Base-by-base conservation (phyloP, 2,888 invertebrate species). In the Platyscelio sp. region DNA sequence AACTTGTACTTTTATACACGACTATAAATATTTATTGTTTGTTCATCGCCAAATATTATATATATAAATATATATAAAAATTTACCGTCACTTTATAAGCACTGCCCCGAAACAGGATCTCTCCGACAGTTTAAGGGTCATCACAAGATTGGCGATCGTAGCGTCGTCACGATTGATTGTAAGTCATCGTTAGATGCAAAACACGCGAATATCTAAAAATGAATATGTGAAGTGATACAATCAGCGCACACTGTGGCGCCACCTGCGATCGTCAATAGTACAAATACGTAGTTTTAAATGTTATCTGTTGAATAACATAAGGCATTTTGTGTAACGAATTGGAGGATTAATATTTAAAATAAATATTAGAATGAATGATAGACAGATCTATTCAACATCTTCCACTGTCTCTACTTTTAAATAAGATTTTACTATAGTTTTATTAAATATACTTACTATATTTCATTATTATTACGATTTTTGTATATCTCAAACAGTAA, bases 1-100 rank as follows among this genome's bases (percentile, higher is more conserved):
- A 83, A 83, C 83, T 83, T 83, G 83, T 83, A 83, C 83, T 83
- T 83, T 83, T 83, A 83, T 83, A 83, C 83, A 83, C 83, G 68
- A 83, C 60, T 83, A 78, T 83, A 72, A 83, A 83, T 83, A 83
- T 78, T 83, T 78, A 83, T 83, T 83, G 74, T 83, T 78, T 78
- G 74, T 70, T 78, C 75, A 83, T 83, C 78, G 83, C 83, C 83
- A 83, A 83, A 78, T 78, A 83, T 56, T 71, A 77, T 72, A 76
- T 70, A 70, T 71, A 46, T 22, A 65, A 33, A 60, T 27, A 40
- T 43, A 74, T 63, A 54, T 63, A 15, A 56, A 70, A 76, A 78
- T 54, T 68, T 78, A 74, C 56, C 29, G 70, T 78, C 74, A 78
- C 78, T 78, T 72, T 72, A 49, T 70, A 77, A 78, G 63, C 74